Base-by-base conservation (phyloP, 1,140 invertebrate genomes). In the Harlomillsia oculata region DNA sequence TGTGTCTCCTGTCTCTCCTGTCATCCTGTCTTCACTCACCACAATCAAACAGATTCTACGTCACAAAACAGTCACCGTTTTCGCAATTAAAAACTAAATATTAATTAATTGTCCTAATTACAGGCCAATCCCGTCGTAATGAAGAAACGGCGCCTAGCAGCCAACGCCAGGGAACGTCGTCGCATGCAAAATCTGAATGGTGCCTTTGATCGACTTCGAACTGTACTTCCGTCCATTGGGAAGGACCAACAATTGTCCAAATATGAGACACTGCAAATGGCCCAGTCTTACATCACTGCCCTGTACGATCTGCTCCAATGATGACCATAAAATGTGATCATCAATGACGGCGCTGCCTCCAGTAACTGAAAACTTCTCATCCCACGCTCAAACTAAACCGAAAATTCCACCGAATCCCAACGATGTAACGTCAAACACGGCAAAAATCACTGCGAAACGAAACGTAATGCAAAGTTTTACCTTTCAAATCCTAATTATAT, bases 221-320 rank as follows among this genome's bases (percentile, higher is more conserved):
- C 84, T 2, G 92, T 94, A 61, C 76, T 98, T 4, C 93, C 93
- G 0, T 87, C 87, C 0, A 74, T 95, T 26, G 89, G 87, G 1
- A 88, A 90, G 63, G 88, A 96, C 68, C 78, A 89, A 25, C 89
- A 96, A 69, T 74, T 97, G 4, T 96, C 91, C 21, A 98, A 98
- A 70, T 97, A 93, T 71, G 94, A 97, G 71, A 97, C 93, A 0
- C 74, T 98, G 1, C 91, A 97, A 74, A 96, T 96, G 92, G 94
- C 94, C 0, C 93, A 97, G 68, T 90, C 85, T 0, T 97, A 97
- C 69, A 97, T 97, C 59, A 80, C 82, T 0, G 89, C 89, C 0
- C 74, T 97, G 8, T 85, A 87, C 66, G 89, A 94, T 69, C 72
- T 95, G 8, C 72, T 92, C 14, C 82, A 84, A 62, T 79, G 36